A percentile compares a stretch with the other conserved stretches of the same genome.
Conservation (phyloP, 2,888 invertebrate species). For the Synergus japonicus region DNA sequence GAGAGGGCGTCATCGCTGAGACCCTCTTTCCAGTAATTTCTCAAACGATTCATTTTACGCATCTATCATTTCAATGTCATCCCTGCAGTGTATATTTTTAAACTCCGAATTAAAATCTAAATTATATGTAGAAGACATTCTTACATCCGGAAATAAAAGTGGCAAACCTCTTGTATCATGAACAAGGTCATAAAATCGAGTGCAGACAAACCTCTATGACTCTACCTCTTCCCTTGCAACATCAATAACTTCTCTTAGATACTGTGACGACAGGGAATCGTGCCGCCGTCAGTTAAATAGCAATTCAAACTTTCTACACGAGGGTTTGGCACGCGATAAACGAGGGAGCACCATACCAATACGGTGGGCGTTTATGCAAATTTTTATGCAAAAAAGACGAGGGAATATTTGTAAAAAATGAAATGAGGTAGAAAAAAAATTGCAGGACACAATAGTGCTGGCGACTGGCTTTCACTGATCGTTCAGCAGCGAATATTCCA, state of each 20-base stretch:
- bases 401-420: background rate
- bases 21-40: slow-evolving; percentile 40
- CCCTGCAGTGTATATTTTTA: background rate
- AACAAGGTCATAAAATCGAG: slow-evolving; percentile 31
- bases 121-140: no score
- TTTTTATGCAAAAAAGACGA: background rate
- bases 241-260: slow-evolving; percentile 35
- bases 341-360: slow-evolving; percentile 6
- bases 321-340: slow-evolving; percentile 54
- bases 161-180: slow-evolving; percentile 16
- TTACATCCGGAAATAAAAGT: slow-evolving; percentile 24
- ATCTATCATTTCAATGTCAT: slow-evolving; percentile 14
- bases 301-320: slow-evolving; percentile 46
- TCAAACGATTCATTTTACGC: slow-evolving; percentile 27
- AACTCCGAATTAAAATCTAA: background rate
- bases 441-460: background rate
- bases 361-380: slow-evolving; percentile 58
- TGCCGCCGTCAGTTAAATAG: slow-evolving; percentile 27
- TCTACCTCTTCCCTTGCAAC: slow-evolving; percentile 26
- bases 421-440: background rate
- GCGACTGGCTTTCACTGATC: slow-evolving; percentile 21
- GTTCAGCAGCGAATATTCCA: background rate
- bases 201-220: background rate
- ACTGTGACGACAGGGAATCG: slow-evolving; percentile 21
- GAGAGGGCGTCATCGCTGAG: slow-evolving; percentile 26